phyloP scores from a whole-genome alignment of 2,113 vertebrate species.

The Eudorcas thomsonii region DNA sequence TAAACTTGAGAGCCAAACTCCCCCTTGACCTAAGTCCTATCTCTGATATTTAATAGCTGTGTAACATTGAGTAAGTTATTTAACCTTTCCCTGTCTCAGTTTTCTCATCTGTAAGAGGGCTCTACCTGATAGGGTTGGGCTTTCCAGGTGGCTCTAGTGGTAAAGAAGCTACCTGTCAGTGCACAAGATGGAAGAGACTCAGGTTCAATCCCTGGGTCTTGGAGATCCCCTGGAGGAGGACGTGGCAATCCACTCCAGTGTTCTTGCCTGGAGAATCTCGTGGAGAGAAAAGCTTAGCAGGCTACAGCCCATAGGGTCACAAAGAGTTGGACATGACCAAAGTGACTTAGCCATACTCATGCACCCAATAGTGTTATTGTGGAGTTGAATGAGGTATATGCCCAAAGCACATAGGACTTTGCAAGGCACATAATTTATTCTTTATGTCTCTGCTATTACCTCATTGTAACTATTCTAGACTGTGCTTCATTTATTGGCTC shows the following conservation, averaged over 20 bases:
- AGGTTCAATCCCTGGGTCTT: background rate
- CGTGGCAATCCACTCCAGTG: background rate
- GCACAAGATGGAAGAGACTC: background rate
- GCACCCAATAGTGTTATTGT: background rate
- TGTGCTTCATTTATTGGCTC: background rate
- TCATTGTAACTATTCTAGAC: background rate
- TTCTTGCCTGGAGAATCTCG: background rate
- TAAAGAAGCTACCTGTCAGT: background rate
- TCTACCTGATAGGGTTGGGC: background rate
- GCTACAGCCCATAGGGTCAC: background rate
- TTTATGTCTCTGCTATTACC: background rate
- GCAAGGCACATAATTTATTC: background rate
- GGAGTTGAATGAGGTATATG: background rate
- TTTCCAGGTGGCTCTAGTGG: background rate
- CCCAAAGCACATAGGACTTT: background rate
- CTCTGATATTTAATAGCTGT: background rate
- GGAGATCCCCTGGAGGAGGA: background rate
- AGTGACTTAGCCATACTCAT: background rate
- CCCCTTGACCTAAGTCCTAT: background rate
- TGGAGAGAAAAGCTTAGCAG: background rate
- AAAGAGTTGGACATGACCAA: background rate
- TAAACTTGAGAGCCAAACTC: background rate
- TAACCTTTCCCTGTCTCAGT: background rate
- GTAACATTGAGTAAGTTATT: background rate
- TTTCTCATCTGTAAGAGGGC: background rate